Base-by-base conservation (phyloP, 2,888 invertebrate species). In the Lottia scabra region DNA sequence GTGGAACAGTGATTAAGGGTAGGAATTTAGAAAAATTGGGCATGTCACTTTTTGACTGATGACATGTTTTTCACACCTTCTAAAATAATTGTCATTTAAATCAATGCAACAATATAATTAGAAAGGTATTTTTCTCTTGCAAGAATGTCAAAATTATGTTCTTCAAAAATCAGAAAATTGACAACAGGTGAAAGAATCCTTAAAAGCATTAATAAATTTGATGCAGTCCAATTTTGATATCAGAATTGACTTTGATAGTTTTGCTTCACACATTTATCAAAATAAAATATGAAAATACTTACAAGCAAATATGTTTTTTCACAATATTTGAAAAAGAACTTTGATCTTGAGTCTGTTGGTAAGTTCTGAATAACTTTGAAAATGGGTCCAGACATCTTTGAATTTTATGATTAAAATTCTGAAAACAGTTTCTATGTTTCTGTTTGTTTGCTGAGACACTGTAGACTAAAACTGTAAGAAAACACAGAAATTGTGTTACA, bases 281-380 rank as follows among this genome's bases (percentile, higher is more conserved):
- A 48, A 15, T 67, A 23, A 30, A n/a, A 38, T 16, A 30, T 30
- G 30, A n/a, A 26, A 56, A 26, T 63, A 66, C 67, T 71, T 67
- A 71, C 71, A 66, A 63, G 26, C 71, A 67, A 56, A 66, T 38
- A 26, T 71, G 67, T 43, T 71, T 67, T 15, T 43, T 26, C 8
- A 70, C 30, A 65, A 70, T 38, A 15, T 65, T 46, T 19, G 63
- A 38, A 16, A 23, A 48, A 12, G 19, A 43, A 19, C 30, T 63
- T 15, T 19, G 23, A 16, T 62, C 4, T 46, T 48, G n/a, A 4
- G 45, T 63, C 19, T 65, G 38, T 27, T 45, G n/a, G 27, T 65
- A 27, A 30, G 56, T 44, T 15, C 15, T 23, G 27, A 44, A 65
- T 23, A 48, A 19, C 19, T 30, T 15, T 26, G 45, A 38, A 38